Base-by-base conservation (phyloP, 2,113 vertebrate species). In the Oplegnathus fasciatus region DNA sequence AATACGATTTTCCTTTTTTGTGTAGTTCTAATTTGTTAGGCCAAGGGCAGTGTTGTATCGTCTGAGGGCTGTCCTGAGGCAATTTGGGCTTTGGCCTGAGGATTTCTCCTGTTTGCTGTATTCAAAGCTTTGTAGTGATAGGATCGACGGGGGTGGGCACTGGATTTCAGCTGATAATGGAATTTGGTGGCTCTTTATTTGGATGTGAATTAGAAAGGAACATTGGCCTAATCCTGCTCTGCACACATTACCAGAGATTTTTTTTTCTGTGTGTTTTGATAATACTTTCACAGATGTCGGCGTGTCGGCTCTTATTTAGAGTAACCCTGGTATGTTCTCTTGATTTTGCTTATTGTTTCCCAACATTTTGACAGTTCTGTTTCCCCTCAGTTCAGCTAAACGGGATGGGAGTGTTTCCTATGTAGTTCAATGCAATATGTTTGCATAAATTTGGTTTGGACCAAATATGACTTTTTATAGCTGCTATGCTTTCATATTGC, bases 21-120 rank as follows among this genome's bases (percentile, higher is more conserved):
- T 73, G 75, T 71, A 46, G 71, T 28, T 87, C 14, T 86, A 86
- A 91, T 91, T 89, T 89, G 89, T 88, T 44, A 60, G 83, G 85
- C 86, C 71, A 11, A 75, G 67, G 86, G 84, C 83, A 48, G 58
- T 60, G 44, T 73, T 86, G 85, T 90, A 78, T 71, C 37, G 40
- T 92, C 89, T 88, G 78, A 89, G 75, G 86, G 83, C 84, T 91
- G 78, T 89, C 91, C 92, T 92, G 65, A 80, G 91, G 91, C 90
- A 28, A 32, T 89, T 46, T 87, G 32, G 78, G 72, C 84, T 87
- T 62, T 24, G 73, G 80, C 74, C 57, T 6, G 74, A 86, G 79
- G 86, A 81, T 64, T 79, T 74, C 78, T 86, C 64, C 75, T 34
- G 18, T 90, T 71, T 82, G 57, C 60, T 84, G 24, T 61, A 1